phyloP scores from a whole-genome alignment of 2,797 vertebrate genomes.

The Muscicapa striata region DNA sequence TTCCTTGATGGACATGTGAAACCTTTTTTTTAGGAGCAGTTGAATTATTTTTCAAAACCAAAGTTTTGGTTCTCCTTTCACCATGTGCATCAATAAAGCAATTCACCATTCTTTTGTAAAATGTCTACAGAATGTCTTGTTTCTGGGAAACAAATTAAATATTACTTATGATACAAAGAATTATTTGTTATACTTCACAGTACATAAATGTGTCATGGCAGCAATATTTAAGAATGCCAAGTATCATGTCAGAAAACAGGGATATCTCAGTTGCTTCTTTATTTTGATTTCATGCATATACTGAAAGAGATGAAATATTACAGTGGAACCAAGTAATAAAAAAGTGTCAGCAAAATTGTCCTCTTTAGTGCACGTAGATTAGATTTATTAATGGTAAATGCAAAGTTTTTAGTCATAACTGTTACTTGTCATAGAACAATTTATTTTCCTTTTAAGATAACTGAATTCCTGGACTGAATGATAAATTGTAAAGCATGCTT shows the following conservation, averaged over 20 bases:
- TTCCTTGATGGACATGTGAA: not conserved
- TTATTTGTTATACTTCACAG: not conserved
- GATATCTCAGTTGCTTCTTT: not conserved
- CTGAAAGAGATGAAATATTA: not conserved
- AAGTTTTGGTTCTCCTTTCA: not conserved
- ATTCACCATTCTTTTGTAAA: not conserved
- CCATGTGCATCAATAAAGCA: not conserved
- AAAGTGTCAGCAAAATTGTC: not conserved
- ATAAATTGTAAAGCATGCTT: not conserved
- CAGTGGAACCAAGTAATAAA: not conserved
- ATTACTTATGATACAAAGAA: not conserved
- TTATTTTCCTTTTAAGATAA: slow-evolving; percentile 23
- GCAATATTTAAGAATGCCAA: not conserved
- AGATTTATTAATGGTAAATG: slow-evolving; percentile 15
- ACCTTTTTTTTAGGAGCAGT: not conserved
- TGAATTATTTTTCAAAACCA: not conserved
- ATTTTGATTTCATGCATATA: not conserved
- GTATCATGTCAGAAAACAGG: not conserved
- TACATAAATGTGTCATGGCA: not conserved
- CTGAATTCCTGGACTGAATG: not conserved
- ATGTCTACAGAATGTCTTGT: not conserved
- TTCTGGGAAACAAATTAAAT: not conserved
- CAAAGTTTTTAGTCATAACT: not conserved
- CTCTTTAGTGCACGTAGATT: not conserved
- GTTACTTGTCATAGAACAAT: not conserved